Evolutionary conservation across 1,140 invertebrate species (phyloP).

Genomic region (Phymorhynchus buccinoides): DNA sequence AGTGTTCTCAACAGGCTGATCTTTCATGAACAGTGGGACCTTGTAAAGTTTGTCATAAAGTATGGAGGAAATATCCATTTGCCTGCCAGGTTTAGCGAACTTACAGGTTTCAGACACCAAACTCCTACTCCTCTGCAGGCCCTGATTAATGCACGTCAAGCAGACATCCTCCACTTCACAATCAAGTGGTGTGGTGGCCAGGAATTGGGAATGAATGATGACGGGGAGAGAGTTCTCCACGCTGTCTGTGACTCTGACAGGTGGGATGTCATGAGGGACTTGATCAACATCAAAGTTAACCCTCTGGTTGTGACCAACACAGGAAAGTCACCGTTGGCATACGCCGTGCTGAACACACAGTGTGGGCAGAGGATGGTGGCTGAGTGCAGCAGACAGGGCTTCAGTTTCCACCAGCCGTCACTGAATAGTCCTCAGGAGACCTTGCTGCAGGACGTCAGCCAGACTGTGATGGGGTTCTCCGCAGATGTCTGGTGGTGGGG

Average conservation of each 20-base stretch:
- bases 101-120: not conserved
- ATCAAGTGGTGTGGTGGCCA: not conserved
- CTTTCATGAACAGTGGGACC: not conserved
- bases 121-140: not conserved
- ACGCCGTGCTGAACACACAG: not conserved
- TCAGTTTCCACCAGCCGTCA: constrained; percentile 12
- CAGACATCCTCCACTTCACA: not conserved
- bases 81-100: not conserved
- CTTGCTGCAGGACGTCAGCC: not conserved
- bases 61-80: not conserved
- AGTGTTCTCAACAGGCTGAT: not conserved
- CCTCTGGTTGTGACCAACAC: not conserved
- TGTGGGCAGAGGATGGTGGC: not conserved
- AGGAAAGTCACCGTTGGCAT: not conserved
- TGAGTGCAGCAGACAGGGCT: not conserved
- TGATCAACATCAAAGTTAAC: not conserved
- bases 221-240: not conserved
- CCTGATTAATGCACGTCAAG: not conserved
- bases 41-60: not conserved
- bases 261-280: not conserved
- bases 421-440: no score
- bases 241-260: not conserved
- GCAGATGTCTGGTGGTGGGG: not conserved
- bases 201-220: not conserved
- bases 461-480: not conserved